Conservation (phyloP, 2,888 invertebrate genomes). For the Ophion obscuratus region DNA sequence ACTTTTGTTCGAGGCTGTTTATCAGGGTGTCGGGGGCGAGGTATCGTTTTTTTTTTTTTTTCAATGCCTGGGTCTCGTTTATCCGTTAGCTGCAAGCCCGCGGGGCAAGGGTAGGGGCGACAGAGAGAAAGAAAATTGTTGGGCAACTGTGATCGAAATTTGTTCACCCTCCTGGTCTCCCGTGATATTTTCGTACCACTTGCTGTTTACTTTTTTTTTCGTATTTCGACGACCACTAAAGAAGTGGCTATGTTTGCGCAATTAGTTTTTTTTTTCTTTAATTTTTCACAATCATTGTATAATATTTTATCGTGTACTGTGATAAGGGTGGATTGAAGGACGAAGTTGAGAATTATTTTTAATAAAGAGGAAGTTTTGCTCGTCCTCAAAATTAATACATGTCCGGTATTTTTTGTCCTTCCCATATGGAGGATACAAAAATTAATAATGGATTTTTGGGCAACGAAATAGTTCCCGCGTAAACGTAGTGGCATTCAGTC, state of each 20-base stretch:
- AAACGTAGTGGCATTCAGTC: too few relatives aligned
- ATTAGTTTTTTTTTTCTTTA: background rate
- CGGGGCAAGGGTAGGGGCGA: background rate
- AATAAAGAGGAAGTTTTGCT: too few relatives aligned
- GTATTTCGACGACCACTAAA: background rate
- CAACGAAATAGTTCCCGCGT: too few relatives aligned
- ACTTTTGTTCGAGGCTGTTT: constrained; percentile 37
- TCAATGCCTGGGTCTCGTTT: background rate
- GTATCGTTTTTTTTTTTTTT: background rate
- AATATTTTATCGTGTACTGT: too few relatives aligned
- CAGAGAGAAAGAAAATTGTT: background rate
- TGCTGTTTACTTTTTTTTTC: background rate
- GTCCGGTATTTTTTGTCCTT: too few relatives aligned
- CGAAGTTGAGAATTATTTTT: too few relatives aligned
- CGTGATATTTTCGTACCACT: background rate
- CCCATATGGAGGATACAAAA: too few relatives aligned
- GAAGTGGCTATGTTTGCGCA: background rate
- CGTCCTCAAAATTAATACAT: too few relatives aligned
- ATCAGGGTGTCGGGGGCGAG: background rate
- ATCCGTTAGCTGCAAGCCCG: background rate
- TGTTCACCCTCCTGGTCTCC: background rate
- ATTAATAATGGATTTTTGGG: too few relatives aligned
- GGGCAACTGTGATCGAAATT: background rate
- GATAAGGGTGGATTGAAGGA: too few relatives aligned
- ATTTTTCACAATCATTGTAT: background rate